phyloP scores from a whole-genome alignment of 2,113 vertebrate genomes.

The Tychaedon coryphoeus region DNA sequence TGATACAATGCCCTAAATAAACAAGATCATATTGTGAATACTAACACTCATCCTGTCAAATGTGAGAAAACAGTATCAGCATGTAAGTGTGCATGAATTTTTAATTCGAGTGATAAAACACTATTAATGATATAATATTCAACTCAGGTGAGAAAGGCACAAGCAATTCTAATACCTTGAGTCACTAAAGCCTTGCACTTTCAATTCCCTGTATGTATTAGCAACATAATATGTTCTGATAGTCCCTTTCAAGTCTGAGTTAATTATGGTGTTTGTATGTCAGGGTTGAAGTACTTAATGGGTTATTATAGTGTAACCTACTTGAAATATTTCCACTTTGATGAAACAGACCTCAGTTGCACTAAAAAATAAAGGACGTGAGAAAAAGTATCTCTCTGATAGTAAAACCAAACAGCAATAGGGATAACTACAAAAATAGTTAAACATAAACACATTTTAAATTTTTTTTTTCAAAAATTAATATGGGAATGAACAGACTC shows the following conservation, averaged over 20 bases:
- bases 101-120: background rate
- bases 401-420: background rate
- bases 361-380: background rate
- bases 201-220: background rate
- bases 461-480: background rate
- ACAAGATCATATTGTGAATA: conserved; percentile 9
- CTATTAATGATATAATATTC: background rate
- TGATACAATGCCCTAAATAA: conserved; percentile 89
- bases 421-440: background rate
- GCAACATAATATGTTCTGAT: background rate
- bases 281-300: background rate
- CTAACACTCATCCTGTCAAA: background rate
- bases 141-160: background rate
- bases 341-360: background rate
- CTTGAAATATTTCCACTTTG: background rate
- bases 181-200: background rate
- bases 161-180: background rate
- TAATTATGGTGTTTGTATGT: background rate
- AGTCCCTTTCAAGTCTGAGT: background rate
- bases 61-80: background rate
- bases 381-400: background rate
- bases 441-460: background rate
- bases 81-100: background rate
- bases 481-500: background rate
- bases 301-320: background rate